These are phyloP conservation scores for Heliothis peltigera DNA, from an alignment of 2,888 invertebrate species.

Conservation along the genomic window DNA sequence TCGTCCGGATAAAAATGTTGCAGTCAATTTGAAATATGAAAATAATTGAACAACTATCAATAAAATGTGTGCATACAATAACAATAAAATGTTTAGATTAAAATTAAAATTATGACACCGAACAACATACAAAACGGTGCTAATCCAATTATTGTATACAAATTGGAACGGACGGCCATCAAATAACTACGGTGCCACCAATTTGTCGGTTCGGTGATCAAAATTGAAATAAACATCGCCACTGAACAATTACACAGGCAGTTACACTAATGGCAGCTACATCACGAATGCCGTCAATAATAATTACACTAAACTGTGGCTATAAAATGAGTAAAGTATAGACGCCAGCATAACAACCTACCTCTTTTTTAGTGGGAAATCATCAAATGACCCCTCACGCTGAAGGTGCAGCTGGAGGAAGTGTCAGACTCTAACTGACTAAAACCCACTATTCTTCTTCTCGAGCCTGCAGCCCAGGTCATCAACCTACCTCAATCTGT, in stretches of 20 bases:
- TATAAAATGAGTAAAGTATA: too few relatives aligned
- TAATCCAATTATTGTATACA: background rate
- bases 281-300: slow-evolving; percentile 2
- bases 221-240: slow-evolving; percentile 10
- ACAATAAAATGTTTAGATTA: background rate
- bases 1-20: too few relatives aligned
- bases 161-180: background rate
- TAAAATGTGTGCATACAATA: background rate
- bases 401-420: too few relatives aligned
- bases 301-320: slow-evolving; percentile 3
- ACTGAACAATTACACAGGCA: slow-evolving; percentile 2
- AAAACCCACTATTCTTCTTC: too few relatives aligned
- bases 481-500: too few relatives aligned
- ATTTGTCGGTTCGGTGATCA: slow-evolving; percentile 11
- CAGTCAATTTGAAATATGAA: too few relatives aligned
- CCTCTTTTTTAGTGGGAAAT: too few relatives aligned
- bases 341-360: too few relatives aligned
- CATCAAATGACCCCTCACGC: too few relatives aligned
- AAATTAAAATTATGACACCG: background rate
- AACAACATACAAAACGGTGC: background rate
- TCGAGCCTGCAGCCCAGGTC: too few relatives aligned
- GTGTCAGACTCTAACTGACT: too few relatives aligned
- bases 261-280: slow-evolving; percentile 3
- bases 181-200: slow-evolving; percentile 5
- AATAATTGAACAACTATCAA: background rate